A percentile compares a stretch with the other conserved stretches of the same genome.
phyloP scores from a whole-genome alignment of 2,113 vertebrate species.

The Lathamus discolor region DNA sequence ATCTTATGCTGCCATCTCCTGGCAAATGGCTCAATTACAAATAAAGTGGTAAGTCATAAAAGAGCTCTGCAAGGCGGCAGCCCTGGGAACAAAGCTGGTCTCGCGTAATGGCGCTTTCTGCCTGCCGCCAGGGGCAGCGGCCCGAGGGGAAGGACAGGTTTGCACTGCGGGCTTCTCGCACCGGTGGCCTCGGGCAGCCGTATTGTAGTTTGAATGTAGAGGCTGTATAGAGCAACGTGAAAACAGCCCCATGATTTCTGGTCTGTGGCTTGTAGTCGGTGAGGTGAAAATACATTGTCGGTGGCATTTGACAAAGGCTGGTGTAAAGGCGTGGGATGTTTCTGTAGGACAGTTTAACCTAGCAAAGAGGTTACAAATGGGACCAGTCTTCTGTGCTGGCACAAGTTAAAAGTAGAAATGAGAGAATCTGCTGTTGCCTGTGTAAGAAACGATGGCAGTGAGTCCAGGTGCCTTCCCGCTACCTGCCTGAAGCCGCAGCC shows the following conservation, averaged over 20 bases:
- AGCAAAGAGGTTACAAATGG: no score
- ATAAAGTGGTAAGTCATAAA: accelerated
- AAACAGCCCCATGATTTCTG: background rate
- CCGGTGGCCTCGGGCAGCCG: accelerated
- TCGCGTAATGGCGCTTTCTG: accelerated
- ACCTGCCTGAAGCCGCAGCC: background rate
- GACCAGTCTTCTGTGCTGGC: accelerated
- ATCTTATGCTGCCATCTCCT: conserved; percentile 25
- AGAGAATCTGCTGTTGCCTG: background rate
- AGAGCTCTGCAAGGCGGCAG: background rate
- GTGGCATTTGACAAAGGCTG: background rate
- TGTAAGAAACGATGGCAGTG: accelerated
- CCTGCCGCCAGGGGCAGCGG: no score
- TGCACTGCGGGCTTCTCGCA: accelerated
- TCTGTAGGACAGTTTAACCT: background rate
- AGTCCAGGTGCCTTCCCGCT: background rate
- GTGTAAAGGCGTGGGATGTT: background rate
- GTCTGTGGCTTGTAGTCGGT: accelerated
- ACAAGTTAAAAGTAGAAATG: background rate
- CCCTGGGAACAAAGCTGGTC: accelerated
- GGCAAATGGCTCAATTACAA: background rate
- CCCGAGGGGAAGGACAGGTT: accelerated
- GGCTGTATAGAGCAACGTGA: background rate
- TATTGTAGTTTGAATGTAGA: accelerated
- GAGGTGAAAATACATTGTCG: background rate